Evolutionary conservation across 2,113 vertebrate genomes (phyloP), one percentile per base, ranked within the genome.

Genomic region (Lycaon pictus): DNA sequence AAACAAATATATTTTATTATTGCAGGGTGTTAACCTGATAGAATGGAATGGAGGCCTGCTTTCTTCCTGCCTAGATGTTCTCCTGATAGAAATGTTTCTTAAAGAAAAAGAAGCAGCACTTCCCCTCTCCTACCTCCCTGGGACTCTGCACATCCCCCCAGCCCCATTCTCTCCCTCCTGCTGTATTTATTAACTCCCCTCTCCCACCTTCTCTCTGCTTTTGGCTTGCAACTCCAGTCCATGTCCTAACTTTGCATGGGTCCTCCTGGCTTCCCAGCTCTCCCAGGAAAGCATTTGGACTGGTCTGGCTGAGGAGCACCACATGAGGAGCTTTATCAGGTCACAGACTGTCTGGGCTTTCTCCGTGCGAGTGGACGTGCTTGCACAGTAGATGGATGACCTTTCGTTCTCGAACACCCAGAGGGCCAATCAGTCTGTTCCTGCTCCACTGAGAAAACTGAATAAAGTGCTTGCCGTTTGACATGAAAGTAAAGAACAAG

Each of bases 391-490:
- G 82, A 93, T 23, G 58, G 65, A 13, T 88, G 96, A 88, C 97
- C 95, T 97, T 96, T 96, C 43, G 9, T 90, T 93, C 83, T 58
- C 0, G 58, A 86, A 96, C 53, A 74, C 95, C 97, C 93, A 35
- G 96, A 97, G 98, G 97, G 96, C 97, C 96, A 53, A 82, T 96
- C 97, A 76, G 82, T 65, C 97, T 97, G 92, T 93, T 92, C 58
- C 69, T 80, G 89, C 74, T 95, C 74, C 90, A 87, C 95, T 32
- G 62, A 96, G 95, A 94, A 95, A 93, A 87, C 35, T 16, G 92
- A 96, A 96, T 83, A 62, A 90, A 97, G 71, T 43, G 7, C 65
- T 97, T 79, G 53, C n/a, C 6, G 2, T 51, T 97, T 72, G 69
- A 80, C 97, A 76, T 4, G 23, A 96, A 86, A 74, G 32, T 10